Percentiles rank a stretch among this genome's conserved stretches.
These are phyloP conservation scores for Serinus canaria DNA, from an alignment of 2,113 vertebrate genomes.

Conservation along the genomic window DNA sequence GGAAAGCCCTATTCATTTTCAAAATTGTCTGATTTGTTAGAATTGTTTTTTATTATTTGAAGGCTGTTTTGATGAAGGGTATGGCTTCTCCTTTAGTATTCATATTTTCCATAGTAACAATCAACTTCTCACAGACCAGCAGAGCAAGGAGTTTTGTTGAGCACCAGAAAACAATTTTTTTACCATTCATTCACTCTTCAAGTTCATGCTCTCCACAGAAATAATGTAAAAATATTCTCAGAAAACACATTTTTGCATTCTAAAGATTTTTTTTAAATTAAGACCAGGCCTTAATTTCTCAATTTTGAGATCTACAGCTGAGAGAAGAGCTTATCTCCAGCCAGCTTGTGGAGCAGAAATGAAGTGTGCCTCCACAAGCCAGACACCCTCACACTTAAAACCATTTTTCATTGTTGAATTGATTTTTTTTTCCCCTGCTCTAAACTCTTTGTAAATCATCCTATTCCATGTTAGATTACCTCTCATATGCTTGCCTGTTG, in stretches of 20 bases:
- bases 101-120: neutral
- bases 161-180: neutral
- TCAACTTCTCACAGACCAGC: neutral
- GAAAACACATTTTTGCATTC: neutral
- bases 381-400: neutral
- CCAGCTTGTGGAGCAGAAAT: neutral
- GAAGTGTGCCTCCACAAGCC: neutral
- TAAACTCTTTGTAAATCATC: neutral
- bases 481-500: neutral
- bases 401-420: neutral
- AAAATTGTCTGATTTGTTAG: neutral
- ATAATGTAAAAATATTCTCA: neutral
- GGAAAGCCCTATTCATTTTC: neutral
- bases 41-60: neutral
- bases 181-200: neutral
- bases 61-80: neutral
- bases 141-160: neutral
- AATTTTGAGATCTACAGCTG: neutral
- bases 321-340: neutral
- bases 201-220: neutral
- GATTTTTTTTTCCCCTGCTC: neutral
- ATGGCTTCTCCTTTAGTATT: neutral
- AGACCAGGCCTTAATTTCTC: neutral
- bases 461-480: neutral
- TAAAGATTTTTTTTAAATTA: neutral